Conservation (phyloP, 2,797 vertebrate genomes). For the Cheirogaleus major region DNA sequence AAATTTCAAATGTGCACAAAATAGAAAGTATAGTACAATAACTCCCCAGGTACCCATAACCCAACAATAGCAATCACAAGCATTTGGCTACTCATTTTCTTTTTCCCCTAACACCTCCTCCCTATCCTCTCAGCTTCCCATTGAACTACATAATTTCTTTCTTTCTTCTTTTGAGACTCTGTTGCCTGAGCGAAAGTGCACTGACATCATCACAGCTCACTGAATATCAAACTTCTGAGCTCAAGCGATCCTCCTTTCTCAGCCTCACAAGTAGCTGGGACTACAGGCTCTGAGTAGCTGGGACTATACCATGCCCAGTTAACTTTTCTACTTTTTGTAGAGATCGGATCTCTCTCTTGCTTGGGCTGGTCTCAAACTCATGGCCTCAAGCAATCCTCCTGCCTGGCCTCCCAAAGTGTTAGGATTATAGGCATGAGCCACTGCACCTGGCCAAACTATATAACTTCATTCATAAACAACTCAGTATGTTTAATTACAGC, state of each 20-base stretch:
- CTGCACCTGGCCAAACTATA: background rate
- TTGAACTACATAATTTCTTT: background rate
- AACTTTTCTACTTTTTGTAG: background rate
- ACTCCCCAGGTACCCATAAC: background rate
- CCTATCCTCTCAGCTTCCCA: background rate
- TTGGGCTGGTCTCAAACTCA: background rate
- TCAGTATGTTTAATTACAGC: background rate
- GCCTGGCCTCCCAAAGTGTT: background rate
- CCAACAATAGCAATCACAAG: background rate
- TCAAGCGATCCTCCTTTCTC: background rate
- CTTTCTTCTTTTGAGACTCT: background rate
- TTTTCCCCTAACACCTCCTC: background rate
- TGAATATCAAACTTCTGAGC: background rate
- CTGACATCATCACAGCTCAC: background rate
- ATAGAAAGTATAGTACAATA: background rate
- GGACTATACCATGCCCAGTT: background rate
- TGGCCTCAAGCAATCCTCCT: background rate
- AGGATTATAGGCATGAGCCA: background rate
- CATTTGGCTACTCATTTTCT: background rate
- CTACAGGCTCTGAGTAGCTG: no score
- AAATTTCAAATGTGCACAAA: constrained; percentile 19
- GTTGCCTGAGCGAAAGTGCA: no score
- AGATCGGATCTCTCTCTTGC: background rate
- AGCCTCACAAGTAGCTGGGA: background rate
- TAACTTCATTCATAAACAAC: background rate